phyloP scores from a whole-genome alignment of 37 sponge, comb jelly and placozoan species.

The Halisarca cf. caerulea region DNA sequence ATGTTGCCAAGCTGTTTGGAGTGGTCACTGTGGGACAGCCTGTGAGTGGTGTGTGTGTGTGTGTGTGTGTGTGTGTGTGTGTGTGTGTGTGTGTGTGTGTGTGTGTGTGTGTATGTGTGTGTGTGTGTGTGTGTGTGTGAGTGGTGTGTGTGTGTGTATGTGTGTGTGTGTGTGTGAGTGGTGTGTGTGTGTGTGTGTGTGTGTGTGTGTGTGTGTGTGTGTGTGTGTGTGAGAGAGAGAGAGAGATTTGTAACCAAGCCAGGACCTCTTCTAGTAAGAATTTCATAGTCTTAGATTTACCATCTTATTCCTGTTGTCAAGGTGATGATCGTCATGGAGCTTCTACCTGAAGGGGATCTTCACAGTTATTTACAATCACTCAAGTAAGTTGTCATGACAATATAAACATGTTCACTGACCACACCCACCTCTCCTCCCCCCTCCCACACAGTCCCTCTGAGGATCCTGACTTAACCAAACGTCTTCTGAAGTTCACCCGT shows the following conservation, averaged over 20 bases:
- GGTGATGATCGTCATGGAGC: conserved; percentile 27
- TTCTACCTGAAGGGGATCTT: conserved; percentile 3
- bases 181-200: no score
- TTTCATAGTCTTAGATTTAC: no score
- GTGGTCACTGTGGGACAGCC: conserved; percentile 31
- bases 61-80: no score
- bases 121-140: no score
- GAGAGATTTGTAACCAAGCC: no score
- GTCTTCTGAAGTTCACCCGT: not conserved
- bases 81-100: no score
- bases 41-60: conserved; percentile 12
- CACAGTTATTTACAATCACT: not conserved
- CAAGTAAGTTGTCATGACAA: conserved; percentile 10
- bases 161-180: no score
- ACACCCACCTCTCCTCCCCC: not conserved
- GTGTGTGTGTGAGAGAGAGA: no score
- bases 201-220: no score
- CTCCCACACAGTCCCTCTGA: not conserved
- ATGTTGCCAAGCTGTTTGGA: conserved; percentile 28
- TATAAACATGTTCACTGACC: not conserved
- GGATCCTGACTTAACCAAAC: not conserved
- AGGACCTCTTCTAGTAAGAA: no score
- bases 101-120: no score
- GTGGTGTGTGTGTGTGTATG: no score
- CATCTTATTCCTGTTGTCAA: not conserved